These are phyloP conservation scores for Leiothrix lutea DNA, from an alignment of 2,113 vertebrate species.

Conservation along the genomic window DNA sequence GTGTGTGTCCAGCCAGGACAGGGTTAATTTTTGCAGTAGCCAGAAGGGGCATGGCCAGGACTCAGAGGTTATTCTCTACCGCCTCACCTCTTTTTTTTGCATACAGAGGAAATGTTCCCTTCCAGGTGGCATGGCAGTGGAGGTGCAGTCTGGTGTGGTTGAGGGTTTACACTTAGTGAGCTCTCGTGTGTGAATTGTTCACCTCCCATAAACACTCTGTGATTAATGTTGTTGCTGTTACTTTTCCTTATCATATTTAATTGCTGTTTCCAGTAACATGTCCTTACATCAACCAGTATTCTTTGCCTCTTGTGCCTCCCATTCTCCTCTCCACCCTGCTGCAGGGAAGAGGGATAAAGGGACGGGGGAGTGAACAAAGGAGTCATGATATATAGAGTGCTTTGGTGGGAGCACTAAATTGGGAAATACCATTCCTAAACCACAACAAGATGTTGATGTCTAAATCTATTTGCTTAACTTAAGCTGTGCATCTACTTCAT, in stretches of 20 bases:
- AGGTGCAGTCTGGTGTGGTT: too few species aligned
- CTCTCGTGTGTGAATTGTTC: not conserved
- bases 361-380: rapidly evolving
- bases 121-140: rapidly evolving
- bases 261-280: not conserved
- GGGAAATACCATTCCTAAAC: not conserved
- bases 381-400: not conserved
- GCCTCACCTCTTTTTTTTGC: not conserved
- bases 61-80: not conserved
- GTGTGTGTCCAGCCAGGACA: too few species aligned
- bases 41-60: not conserved
- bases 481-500: not conserved
- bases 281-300: not conserved
- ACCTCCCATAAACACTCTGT: too few species aligned
- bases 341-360: not conserved
- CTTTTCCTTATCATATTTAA: not conserved
- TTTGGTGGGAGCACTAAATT: not conserved
- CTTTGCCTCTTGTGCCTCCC: not conserved
- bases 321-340: not conserved
- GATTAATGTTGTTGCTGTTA: not conserved
- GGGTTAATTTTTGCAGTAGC: not conserved
- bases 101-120: not conserved
- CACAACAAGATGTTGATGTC: not conserved
- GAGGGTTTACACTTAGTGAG: not conserved
- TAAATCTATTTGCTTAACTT: not conserved